Evolutionary conservation across 1,140 invertebrate genomes (phyloP).

Genomic region (Drosophila biarmipes): DNA sequence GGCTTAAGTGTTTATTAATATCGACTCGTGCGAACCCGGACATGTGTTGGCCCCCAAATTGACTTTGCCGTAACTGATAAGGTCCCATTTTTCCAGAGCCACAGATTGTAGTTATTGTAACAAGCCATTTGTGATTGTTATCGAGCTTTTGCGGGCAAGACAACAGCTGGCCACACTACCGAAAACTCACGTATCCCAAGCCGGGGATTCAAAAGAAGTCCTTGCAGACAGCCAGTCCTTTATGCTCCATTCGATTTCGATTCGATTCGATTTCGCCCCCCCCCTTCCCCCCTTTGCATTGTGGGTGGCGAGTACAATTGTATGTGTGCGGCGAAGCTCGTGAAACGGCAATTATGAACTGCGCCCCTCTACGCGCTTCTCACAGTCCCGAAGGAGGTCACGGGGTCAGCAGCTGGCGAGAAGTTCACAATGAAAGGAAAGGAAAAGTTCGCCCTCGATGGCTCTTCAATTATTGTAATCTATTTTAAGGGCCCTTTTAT

Average conservation of each 20-base stretch:
- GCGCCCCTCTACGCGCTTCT: slow-evolving; percentile 1
- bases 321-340: slow-evolving; percentile 14
- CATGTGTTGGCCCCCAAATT: slow-evolving; percentile 66
- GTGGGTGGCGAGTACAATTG: not conserved
- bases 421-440: slow-evolving; percentile 7
- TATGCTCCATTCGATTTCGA: slow-evolving; percentile 4
- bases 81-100: not conserved
- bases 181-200: not conserved
- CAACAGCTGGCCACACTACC: slow-evolving; percentile 41
- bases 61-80: slow-evolving; percentile 63
- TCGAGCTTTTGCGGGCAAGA: slow-evolving; percentile 27
- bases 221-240: not conserved
- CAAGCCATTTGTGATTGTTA: slow-evolving; percentile 48
- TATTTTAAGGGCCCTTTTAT: slow-evolving; percentile 34
- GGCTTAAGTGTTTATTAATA: slow-evolving; percentile 71
- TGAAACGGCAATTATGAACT: slow-evolving; percentile 34
- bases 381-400: slow-evolving; percentile 14
- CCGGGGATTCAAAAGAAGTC: not conserved
- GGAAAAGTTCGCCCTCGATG: slow-evolving; percentile 3
- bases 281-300: no score
- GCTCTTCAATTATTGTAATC: slow-evolving; percentile 45
- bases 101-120: slow-evolving; percentile 39
- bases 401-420: slow-evolving; percentile 21
- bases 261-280: not conserved
- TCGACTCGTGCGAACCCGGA: slow-evolving; percentile 63